Evolutionary conservation across 2,888 invertebrate genomes (phyloP).

Genomic region (Eucriotettix oculatus): DNA sequence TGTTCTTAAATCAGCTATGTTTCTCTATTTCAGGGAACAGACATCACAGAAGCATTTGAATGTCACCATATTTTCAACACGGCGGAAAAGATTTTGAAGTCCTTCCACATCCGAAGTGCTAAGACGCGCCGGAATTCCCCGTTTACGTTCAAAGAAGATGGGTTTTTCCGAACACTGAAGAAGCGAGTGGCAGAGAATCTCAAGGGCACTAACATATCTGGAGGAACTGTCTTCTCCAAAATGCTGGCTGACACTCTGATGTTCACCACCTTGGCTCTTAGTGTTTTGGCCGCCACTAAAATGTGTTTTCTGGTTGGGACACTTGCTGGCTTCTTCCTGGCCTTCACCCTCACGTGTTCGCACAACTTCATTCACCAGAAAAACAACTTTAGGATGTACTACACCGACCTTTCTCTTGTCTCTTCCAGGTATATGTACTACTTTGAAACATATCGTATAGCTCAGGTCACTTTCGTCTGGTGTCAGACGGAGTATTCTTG

Average conservation of each 20-base stretch:
- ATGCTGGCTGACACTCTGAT: slow-evolving; percentile 23
- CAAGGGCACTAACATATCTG: neutral
- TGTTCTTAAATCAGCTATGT: too few relatives aligned
- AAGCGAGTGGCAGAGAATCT: slow-evolving; percentile 4
- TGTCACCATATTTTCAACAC: slow-evolving; percentile 44
- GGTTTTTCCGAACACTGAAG: slow-evolving; percentile 38
- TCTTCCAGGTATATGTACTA: slow-evolving; percentile 38
- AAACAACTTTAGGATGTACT: slow-evolving; percentile 63
- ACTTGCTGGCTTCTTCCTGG: slow-evolving; percentile 37
- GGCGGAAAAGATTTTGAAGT: slow-evolving; percentile 35
- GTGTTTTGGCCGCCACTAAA: slow-evolving; percentile 16
- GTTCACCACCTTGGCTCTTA: slow-evolving; percentile 23
- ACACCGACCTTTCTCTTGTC: slow-evolving; percentile 51
- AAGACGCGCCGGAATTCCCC: slow-evolving; percentile 46
- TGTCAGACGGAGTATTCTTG: too few relatives aligned
- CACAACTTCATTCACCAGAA: slow-evolving; percentile 66
- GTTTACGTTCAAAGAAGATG: slow-evolving; percentile 44
- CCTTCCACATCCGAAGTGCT: slow-evolving; percentile 35
- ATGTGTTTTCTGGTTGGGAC: slow-evolving; percentile 21
- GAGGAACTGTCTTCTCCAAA: neutral
- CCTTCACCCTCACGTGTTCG: slow-evolving; percentile 40
- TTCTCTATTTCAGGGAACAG: slow-evolving; percentile 40
- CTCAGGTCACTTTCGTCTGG: too few relatives aligned
- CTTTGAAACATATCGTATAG: neutral
- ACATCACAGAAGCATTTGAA: slow-evolving; percentile 37